Base-by-base conservation (phyloP, 2,797 vertebrate genomes). In the Thaleichthys pacificus region DNA sequence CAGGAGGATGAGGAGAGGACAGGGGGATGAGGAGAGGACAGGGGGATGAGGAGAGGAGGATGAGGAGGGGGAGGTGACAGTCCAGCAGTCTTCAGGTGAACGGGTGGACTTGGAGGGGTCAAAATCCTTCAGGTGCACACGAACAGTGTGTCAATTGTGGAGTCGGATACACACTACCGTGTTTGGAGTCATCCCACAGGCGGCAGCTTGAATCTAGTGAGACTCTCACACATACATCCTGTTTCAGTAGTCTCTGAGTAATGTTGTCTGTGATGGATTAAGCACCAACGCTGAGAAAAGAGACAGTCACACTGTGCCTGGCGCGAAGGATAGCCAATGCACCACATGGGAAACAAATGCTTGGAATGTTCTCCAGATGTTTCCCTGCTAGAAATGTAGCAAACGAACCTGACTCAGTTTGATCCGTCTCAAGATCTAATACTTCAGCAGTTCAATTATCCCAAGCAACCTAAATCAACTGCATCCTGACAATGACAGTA, bases 1-100 rank as follows among this genome's bases (percentile, higher is more conserved):
- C 0, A 28, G 51, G 5, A 1, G 66, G 72, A 42, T 12, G 32
- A 54, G 42, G 54, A 35, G 68, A 15, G 35, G 35, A n/a, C 19
- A 14, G 9, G 49, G n/a, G 74, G 57, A 12, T 30, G 80, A 72
- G 14, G 74, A 35, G 24, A 28, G 42, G 66, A 47, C n/a, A n/a
- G n/a, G n/a, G n/a, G 26, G 66, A 9, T 21, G 24, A 19, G 54
- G 17, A 8, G 24, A 19, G 54, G 17, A 8, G 22, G 47, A 22
- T 65, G 49, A 66, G 15, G 47, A 54, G n/a, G 26, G 38, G 21
- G 22, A 30, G 8, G n/a, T 81, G 81, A 84, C 77, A 82, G 81
- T 89, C 84, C 88, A 63, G 79, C 77, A 86, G 80, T 87, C 85
- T 86, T 79, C 88, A 89, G 88, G 86, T 90, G 82, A 88, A 67